A percentile compares a stretch with the other conserved stretches of the same genome.
Conservation (phyloP, 2,888 invertebrate species). For the Nebria salina region DNA sequence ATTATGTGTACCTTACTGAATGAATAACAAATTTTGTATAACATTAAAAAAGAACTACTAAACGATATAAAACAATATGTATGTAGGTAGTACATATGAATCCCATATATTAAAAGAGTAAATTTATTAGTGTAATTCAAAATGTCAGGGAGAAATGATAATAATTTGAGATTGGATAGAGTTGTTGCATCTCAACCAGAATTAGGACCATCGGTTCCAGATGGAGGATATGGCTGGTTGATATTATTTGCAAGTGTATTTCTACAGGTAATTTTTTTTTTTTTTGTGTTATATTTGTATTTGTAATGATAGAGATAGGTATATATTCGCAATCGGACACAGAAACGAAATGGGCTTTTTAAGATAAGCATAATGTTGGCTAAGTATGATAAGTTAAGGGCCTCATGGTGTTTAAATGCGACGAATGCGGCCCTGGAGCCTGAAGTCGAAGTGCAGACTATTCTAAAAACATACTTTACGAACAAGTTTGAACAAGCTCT, state of each 20-base stretch:
- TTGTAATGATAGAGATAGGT: too few relatives aligned
- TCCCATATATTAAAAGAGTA: not conserved
- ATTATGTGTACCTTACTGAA: not conserved
- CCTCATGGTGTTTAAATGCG: too few relatives aligned
- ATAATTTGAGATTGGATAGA: conserved; percentile 63
- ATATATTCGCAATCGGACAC: too few relatives aligned
- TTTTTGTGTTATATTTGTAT: not conserved
- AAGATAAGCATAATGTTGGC: too few relatives aligned
- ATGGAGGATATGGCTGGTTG: conserved; percentile 75
- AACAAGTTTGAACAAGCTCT: not conserved
- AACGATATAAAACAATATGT: not conserved
- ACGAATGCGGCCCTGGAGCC: not conserved
- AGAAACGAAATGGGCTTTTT: too few relatives aligned
- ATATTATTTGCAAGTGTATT: conserved; percentile 69
- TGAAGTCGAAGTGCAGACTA: not conserved
- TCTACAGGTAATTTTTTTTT: conserved; percentile 61
- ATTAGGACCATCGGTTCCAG: conserved; percentile 72
- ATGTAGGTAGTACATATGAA: too few relatives aligned
- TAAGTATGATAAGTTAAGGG: too few relatives aligned
- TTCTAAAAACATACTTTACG: not conserved
- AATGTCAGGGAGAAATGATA: not conserved
- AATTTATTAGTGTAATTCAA: not conserved
- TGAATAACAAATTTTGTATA: not conserved
- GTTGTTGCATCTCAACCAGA: conserved; percentile 73
- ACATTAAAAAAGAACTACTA: not conserved